Base-by-base conservation (phyloP, 2,113 vertebrate genomes). In the Thomomys bottae region DNA sequence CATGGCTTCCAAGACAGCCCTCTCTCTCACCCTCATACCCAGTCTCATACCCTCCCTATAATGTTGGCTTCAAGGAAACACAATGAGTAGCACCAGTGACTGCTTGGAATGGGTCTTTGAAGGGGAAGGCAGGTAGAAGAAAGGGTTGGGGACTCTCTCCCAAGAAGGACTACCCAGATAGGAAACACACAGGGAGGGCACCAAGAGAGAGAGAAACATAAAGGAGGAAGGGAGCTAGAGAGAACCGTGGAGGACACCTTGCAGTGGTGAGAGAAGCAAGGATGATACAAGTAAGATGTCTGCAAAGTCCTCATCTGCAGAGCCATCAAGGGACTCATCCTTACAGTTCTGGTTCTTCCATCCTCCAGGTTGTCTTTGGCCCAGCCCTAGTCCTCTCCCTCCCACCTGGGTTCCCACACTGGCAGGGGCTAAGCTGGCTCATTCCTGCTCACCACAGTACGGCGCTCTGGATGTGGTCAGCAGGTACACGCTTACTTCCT, bases 401-500 rank as follows among this genome's bases (percentile, higher is more conserved):
- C 66, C 40, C 36, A 54, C 14, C 14, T 66, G 5, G 20, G 10
- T 76, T 76, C 26, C 83, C 34, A 78, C 1, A 24, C 18, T 20
- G 32, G 26, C 67, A 61, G 79, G 42, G 82, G 14, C 45, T 63
- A 9, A 68, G 64, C 42, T 2, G 3, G 0, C 21, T 34, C 1
- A 8, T 24, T 8, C 10, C 92, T 90, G 94, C 98, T 98, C 96
- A 99, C 99, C 96, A 85, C 99, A 99, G 92, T 98, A 99, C 0
- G 99, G 99, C 15, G 97, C 80, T 7, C 83, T 94, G 73, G 98
- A 91, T 5, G 98, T 96, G 0, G 99, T 99, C 88, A 98, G 92
- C 81, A 99, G 97, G 96, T 98, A 99, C 5, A 99, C 95, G 81
- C 96, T 98, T 84, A 98, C 98, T 96, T 98, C 98, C 95, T 92